Conservation (phyloP, 2,113 vertebrate genomes). For the Asarcornis scutulata region DNA sequence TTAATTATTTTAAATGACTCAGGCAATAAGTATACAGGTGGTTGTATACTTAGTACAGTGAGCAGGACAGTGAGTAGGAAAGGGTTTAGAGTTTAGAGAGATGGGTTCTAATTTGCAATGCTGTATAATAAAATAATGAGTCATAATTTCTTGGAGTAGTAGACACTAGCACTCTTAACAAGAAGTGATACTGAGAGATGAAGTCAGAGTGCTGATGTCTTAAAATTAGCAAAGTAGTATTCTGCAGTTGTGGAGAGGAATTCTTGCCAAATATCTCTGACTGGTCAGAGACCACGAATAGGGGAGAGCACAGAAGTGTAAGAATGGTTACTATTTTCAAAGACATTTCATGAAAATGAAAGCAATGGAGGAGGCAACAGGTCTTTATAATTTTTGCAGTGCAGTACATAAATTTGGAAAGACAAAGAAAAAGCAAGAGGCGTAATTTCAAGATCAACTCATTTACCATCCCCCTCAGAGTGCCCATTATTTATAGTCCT, state of each 20-base stretch:
- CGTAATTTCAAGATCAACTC: not conserved
- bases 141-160: not conserved
- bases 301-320: not conserved
- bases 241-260: not conserved
- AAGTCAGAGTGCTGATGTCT: not conserved
- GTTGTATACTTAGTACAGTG: not conserved
- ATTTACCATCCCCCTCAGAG: not conserved
- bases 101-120: not conserved
- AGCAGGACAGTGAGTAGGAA: not conserved
- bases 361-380: not conserved
- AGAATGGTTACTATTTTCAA: not conserved
- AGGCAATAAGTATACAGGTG: accelerated
- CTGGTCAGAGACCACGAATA: not conserved
- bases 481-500: not conserved
- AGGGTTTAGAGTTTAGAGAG: not conserved
- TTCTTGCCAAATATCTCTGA: not conserved
- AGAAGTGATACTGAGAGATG: not conserved
- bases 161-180: not conserved
- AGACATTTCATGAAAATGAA: not conserved
- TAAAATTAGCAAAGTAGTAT: not conserved
- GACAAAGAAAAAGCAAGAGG: not conserved
- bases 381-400: not conserved
- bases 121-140: not conserved
- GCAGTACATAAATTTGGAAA: not conserved
- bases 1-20: not conserved